Base-by-base conservation (phyloP, 2,888 invertebrate genomes). In the Nymphalis polychloros region DNA sequence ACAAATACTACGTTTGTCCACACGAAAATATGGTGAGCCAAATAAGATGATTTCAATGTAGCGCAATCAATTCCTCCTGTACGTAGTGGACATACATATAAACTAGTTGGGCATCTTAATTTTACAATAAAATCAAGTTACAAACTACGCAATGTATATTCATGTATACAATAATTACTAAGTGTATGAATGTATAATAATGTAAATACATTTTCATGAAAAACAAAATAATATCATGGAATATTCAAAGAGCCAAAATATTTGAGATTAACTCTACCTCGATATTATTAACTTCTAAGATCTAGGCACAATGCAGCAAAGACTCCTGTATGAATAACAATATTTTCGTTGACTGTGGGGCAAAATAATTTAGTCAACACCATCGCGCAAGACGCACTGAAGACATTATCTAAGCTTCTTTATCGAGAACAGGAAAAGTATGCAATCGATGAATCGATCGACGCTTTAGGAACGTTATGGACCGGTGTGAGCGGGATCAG, bases 271-370 rank as follows among this genome's bases (percentile, higher is more conserved):
- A 90, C 87, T 90, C 92, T 92, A 92, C 91, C 89, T 90, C 90
- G 89, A 91, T 90, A 92, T 90, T 88, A 89, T 90, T 92, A 92
- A 92, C 88, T 87, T 92, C 93, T 93, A 93, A 92, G 90, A 92
- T 93, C 93, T 93, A 93, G 93, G 93, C 93, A 93, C 93, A 92
- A 92, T 93, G 91, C 93, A 92, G 92, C 92, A 92, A 92, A 92
- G 89, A 92, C 90, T 92, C 92, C 92, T 92, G 93, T 93, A 92
- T 89, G 89, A 87, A 89, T 90, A 90, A 90, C 88, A 89, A 88
- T 77, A 77, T 88, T 88, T 93, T 93, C 93, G 93, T 92, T 92
- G 93, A 91, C 85, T 87, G 90, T 86, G 91, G 91, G 90, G 90
- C 90, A 84, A 87, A 81, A 84, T 79, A 83, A 75, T 79, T 80